These are phyloP conservation scores for Geotrupes spiniger DNA, from an alignment of 2,888 invertebrate genomes.

Conservation along the genomic window DNA sequence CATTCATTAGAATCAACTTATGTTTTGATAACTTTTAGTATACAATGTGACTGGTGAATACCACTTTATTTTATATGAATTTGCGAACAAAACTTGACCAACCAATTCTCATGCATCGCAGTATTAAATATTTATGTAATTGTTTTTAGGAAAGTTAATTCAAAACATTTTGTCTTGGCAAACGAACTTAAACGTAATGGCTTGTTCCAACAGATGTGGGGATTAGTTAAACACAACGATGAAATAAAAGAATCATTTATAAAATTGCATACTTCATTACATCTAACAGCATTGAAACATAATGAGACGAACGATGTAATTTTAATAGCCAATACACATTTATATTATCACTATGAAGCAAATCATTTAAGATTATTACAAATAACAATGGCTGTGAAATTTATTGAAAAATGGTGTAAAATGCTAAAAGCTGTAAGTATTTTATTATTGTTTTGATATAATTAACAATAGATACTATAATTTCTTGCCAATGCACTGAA, in stretches of 20 bases:
- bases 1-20: too few species aligned
- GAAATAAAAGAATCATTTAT: conserved; percentile 56
- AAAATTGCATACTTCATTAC: conserved; percentile 63
- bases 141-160: conserved; percentile 51
- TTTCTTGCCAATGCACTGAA: too few species aligned
- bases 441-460: too few species aligned
- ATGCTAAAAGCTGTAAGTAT: conserved; percentile 44
- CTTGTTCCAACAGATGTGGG: conserved; percentile 58
- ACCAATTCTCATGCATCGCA: too few species aligned
- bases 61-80: too few species aligned
- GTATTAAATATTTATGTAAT: conserved; percentile 3
- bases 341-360: conserved; percentile 90
- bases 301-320: conserved; percentile 59
- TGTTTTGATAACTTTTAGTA: too few species aligned
- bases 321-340: conserved; percentile 80
- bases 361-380: conserved; percentile 88
- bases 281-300: conserved; percentile 58
- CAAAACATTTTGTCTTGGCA: conserved; percentile 56
- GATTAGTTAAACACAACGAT: conserved; percentile 56
- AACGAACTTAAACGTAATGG: conserved; percentile 54
- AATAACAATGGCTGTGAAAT: conserved; percentile 68
- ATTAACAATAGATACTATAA: too few species aligned
- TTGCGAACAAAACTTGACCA: too few species aligned
- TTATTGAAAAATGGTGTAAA: conserved; percentile 60
- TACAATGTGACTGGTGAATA: too few species aligned